Evolutionary conservation across 2,888 invertebrate species (phyloP), one percentile per base, ranked within the genome.

Genomic region (Troides aeacus): DNA sequence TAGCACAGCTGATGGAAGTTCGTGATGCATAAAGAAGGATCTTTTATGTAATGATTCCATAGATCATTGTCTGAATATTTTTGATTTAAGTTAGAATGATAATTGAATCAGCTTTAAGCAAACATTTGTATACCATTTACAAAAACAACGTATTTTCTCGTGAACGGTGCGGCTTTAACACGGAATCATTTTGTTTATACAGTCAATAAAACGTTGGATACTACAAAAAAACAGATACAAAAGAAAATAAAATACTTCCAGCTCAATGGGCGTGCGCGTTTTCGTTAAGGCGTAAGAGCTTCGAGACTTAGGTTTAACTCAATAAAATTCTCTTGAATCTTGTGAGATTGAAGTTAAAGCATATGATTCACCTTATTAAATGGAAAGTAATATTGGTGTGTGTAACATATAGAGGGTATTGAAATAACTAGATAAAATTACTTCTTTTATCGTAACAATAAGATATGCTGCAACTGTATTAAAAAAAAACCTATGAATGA

Each of bases 181-280:
- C 57, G 17, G 50, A 46, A 68, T 68, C 68, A 21, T 62, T 68
- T 50, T 68, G 62, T 68, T 68, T 46, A 46, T 63, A 57, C 63
- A 68, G 46, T 62, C 62, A 57, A 62, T 63, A 68, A 63, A 64
- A 64, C 39, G 42, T 21, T 61, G 39, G 21, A 64, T 64, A 61
- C 42, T 69, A 64, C 64, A 56, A 64, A 61, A 62, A 64, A 64
- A 58, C 66, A 61, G 62, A 60, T 69, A 36, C 59, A 59, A 56
- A 69, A 18, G 65, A 57, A 58, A 65, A 69, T 69, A 69, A 69
- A 69, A 69, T 65, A 69, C 69, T 65, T 69, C 57, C 69, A 65
- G 61, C 21, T 57, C 62, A 62, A 62, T 65, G 69, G 58, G 65
- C 62, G 58, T 62, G 65, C 57, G 65, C 69, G 61, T 69, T 69